Base-by-base conservation (phyloP, 1,140 invertebrate species). In the Hypsibius dujardini region DNA sequence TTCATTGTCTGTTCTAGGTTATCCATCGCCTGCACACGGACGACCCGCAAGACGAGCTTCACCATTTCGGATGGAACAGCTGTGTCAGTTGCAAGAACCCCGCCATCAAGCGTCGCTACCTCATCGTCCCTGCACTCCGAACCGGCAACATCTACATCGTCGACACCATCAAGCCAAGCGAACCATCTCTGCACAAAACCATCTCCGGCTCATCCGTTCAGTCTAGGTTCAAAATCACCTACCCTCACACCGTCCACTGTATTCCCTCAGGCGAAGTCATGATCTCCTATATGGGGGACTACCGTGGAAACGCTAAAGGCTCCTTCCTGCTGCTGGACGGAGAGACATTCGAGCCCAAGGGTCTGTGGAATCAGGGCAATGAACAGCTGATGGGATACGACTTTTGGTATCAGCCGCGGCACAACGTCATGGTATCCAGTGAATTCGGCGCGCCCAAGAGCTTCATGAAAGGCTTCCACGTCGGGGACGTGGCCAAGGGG, bases 391-490 rank as follows among this genome's bases (percentile, higher is more conserved):
- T 82, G 73, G 83, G 83, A 15, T 87, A 86, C 74, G 85, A 86
- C 75, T 86, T 91, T 79, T 98, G 95, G 95, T 98, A 98, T 78
- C 95, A 98, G 78, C 94, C 94, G 0, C 85, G 90, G 74, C 87
- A 88, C 75, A 89, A 98, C 79, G 84, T 92, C 0, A 88, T 98
- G 84, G 82, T 97, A 42, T 85, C 90, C 1, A 85, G 86, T 0
- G 92, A 96, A 82, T 98, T 94, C 93, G 92, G 89, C 1, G 83
- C 86, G 0, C 95, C 95, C 1, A 88, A 85, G 71, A 81, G 85
- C 47, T 95, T 93, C 76, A 87, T 87, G 76, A 84, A 81, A 78
- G 90, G 91, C 14, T 92, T 89, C 77, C 80, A 86, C 70, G 76
- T 81, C 0, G 81, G 82, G 40, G 84, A 91, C 75, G 78, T 85